Evolutionary conservation across 2,888 invertebrate genomes (phyloP), one percentile per base, ranked within the genome.

Genomic region (Aporophyla lueneburgensis): DNA sequence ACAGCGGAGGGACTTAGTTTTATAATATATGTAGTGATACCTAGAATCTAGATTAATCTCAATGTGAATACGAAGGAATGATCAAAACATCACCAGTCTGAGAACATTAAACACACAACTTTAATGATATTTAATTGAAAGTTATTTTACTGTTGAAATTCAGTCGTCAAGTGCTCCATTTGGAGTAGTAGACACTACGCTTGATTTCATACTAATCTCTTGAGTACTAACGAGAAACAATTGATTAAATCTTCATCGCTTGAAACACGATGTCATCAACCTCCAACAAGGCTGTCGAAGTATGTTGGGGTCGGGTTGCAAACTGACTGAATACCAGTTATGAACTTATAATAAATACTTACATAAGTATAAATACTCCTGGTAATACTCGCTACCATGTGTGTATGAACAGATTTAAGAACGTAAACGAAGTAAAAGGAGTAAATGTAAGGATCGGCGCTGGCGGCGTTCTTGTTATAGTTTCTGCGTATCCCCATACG

Each of bases 181-280:
- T 56, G 24, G 5, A 68, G 24, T 46, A 68, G 24, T 46, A 40
- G 21, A 59, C 51, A 56, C 33, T 68, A 40, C 43, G 54, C 71
- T 71, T 59, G 59, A 77, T 71, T 81, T 71, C 51, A 51, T 80
- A 58, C 53, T 74, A 81, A 80, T 76, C 70, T 76, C 61, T 66
- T 33, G 61, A 79, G 79, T 54, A 53, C 53, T 81, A 53, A 76
- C 61, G 46, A 76, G 81, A 62, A 81, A 62, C 61, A 62, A 81
- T 80, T 70, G 67, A 76, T 80, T 61, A 70, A 73, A 73, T 73
- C 66, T 69, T 78, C 68, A 70, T 61, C 43, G 66, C 54, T 78
- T 69, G 53, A 65, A 67, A 78, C 62, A 54, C 70, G 69, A 72
- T 80, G 68, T 69, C 83, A 71, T 59, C 76, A 72, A 79, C 71